A percentile compares a stretch with the other conserved stretches of the same genome.
phyloP scores from a whole-genome alignment of 2,888 invertebrate species.

The Leptopilina drosophilae region DNA sequence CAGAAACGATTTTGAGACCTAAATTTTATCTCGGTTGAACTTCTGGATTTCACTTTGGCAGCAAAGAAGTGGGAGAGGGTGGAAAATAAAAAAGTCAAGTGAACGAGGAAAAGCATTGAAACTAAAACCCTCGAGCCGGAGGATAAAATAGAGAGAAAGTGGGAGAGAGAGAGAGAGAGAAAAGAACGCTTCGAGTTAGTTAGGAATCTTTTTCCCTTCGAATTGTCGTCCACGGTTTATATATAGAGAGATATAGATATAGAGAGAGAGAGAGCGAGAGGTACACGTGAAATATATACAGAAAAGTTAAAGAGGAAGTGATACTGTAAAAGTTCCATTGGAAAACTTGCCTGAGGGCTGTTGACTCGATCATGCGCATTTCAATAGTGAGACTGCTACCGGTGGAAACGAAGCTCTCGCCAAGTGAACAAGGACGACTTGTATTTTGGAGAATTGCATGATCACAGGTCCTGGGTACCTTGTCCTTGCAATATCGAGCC shows the following conservation, averaged over 20 bases:
- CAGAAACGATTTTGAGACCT: background rate
- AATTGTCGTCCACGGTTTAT: constrained; percentile 45
- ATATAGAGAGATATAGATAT: too few species aligned
- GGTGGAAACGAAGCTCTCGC: constrained; percentile 90
- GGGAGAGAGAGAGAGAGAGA: constrained; percentile 35
- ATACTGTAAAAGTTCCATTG: constrained; percentile 44
- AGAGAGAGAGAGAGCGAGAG: background rate
- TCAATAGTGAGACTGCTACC: constrained; percentile 90
- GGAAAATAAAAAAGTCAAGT: constrained; percentile 50
- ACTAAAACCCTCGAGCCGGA: constrained; percentile 58
- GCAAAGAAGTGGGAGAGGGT: background rate
- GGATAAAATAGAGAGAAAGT: constrained; percentile 54
- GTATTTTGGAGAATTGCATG: constrained; percentile 84
- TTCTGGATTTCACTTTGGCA: constrained; percentile 30
- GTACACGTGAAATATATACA: constrained; percentile 41
- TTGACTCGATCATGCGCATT: constrained; percentile 88
- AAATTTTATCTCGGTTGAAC: constrained; percentile 4
- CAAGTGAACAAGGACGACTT: constrained; percentile 85
- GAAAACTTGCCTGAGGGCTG: constrained; percentile 86
- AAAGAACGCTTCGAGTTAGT: constrained; percentile 53
- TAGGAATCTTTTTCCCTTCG: constrained; percentile 52
- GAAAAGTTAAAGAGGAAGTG: constrained; percentile 23
- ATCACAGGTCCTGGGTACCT: constrained; percentile 90
- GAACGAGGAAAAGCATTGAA: constrained; percentile 58
- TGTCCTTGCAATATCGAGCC: constrained; percentile 89